Conservation (phyloP, 2,797 vertebrate genomes). For the Momotus momota region DNA sequence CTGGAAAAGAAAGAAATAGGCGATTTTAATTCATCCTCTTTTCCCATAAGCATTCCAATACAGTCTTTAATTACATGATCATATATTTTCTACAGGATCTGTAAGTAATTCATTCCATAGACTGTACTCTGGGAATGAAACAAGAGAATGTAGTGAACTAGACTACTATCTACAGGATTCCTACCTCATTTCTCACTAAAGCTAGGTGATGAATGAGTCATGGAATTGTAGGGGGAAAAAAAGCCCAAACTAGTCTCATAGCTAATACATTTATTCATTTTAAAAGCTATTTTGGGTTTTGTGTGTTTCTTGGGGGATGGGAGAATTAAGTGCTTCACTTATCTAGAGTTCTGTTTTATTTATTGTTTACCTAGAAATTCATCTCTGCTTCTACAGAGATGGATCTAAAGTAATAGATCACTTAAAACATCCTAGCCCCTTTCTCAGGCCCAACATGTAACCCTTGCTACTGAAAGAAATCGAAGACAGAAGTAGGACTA, state of each 20-base stretch:
- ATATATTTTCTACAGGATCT: conserved; percentile 21
- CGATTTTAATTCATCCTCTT: conserved; percentile 1
- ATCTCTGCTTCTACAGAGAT: not conserved
- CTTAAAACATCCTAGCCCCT: not conserved
- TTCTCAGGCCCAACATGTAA: not conserved
- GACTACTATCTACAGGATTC: conserved; percentile 18
- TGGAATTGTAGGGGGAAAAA: not conserved
- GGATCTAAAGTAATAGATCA: not conserved
- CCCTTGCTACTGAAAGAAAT: not conserved
- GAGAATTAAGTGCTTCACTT: not conserved
- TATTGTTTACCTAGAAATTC: not conserved
- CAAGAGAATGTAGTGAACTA: not conserved
- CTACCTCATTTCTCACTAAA: conserved; percentile 26
- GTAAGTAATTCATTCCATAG: conserved; percentile 29
- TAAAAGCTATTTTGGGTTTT: not conserved
- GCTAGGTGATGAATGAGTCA: conserved; percentile 7
- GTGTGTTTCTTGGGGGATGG: not conserved
- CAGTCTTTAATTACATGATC: conserved; percentile 33
- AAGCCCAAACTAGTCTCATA: not conserved
- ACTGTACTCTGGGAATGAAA: not conserved
- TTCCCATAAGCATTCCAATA: not conserved
- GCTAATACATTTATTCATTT: not conserved
- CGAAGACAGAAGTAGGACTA: not conserved
- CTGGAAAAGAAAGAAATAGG: not conserved
- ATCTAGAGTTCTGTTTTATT: not conserved